Percentiles rank a stretch among this genome's conserved stretches.
phyloP scores from a whole-genome alignment of 2,113 vertebrate genomes.

The Hemicordylus capensis region DNA sequence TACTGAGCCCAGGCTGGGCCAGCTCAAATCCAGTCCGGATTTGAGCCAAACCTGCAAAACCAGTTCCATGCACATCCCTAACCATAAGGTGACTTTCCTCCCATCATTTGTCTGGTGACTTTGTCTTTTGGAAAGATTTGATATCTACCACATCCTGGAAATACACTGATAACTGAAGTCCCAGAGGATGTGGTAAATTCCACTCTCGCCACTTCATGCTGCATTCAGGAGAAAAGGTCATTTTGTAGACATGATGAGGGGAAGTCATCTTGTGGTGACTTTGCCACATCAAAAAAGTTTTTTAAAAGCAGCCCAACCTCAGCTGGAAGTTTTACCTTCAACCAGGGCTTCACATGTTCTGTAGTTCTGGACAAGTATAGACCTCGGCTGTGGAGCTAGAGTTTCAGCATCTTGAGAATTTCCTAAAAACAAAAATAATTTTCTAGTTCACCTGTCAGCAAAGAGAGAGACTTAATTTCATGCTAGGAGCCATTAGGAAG shows the following conservation, averaged over 20 bases:
- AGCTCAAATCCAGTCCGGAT: too few relatives aligned
- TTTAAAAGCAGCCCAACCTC: not conserved
- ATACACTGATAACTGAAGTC: not conserved
- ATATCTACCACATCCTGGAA: constrained; percentile 10
- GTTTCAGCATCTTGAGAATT: not conserved
- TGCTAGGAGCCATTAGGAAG: too few relatives aligned
- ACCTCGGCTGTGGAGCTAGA: not conserved
- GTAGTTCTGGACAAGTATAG: not conserved
- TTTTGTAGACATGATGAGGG: not conserved
- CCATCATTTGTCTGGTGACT: not conserved
- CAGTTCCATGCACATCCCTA: too few relatives aligned
- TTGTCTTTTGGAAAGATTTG: not conserved
- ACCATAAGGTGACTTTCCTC: too few relatives aligned
- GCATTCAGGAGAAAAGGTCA: not conserved
- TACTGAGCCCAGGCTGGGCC: too few relatives aligned
- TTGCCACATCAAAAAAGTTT: constrained; percentile 13
- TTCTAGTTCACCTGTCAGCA: not conserved
- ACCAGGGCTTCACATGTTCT: not conserved
- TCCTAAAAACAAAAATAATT: not conserved
- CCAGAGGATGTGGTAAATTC: not conserved
- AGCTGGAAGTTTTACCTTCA: not conserved
- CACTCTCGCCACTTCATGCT: not conserved
- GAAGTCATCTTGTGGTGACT: not conserved
- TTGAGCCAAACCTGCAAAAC: too few relatives aligned
- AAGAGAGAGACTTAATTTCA: too few relatives aligned